Conservation (phyloP, 1,140 invertebrate genomes). For the Caerostris darwini region DNA sequence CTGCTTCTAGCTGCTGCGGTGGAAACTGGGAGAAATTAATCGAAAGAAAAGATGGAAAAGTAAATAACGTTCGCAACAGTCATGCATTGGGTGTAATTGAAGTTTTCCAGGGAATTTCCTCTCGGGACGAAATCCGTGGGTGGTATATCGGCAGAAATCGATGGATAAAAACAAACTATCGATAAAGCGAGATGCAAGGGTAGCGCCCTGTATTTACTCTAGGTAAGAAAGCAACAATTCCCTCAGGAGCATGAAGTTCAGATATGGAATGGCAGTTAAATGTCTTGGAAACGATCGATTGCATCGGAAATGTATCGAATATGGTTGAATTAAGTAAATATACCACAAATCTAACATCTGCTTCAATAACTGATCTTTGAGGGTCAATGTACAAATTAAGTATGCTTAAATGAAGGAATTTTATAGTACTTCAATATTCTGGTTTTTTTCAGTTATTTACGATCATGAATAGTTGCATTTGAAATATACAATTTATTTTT, state of each 20-base stretch:
- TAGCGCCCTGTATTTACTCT: background rate
- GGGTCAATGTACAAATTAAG: too few relatives aligned
- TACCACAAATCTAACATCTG: background rate
- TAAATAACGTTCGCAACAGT: constrained; percentile 8
- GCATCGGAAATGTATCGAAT: background rate
- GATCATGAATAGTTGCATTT: too few relatives aligned
- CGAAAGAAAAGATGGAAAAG: background rate
- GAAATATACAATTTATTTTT: too few relatives aligned
- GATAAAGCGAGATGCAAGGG: background rate
- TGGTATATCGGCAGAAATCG: background rate
- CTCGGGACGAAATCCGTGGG: background rate
- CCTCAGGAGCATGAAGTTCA: background rate
- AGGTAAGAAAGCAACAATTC: background rate
- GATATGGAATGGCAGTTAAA: background rate
- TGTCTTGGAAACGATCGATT: background rate
- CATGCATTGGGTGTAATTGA: background rate
- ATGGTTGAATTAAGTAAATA: background rate
- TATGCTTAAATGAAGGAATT: too few relatives aligned
- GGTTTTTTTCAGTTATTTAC: too few relatives aligned
- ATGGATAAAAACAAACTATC: background rate
- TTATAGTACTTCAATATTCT: too few relatives aligned
- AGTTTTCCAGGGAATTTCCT: background rate
- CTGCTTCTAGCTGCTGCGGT: background rate
- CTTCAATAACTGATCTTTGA: too few relatives aligned
- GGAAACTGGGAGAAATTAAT: background rate